These are phyloP conservation scores for Orchesellides sinensis DNA, from an alignment of 2,888 invertebrate genomes.

Conservation along the genomic window DNA sequence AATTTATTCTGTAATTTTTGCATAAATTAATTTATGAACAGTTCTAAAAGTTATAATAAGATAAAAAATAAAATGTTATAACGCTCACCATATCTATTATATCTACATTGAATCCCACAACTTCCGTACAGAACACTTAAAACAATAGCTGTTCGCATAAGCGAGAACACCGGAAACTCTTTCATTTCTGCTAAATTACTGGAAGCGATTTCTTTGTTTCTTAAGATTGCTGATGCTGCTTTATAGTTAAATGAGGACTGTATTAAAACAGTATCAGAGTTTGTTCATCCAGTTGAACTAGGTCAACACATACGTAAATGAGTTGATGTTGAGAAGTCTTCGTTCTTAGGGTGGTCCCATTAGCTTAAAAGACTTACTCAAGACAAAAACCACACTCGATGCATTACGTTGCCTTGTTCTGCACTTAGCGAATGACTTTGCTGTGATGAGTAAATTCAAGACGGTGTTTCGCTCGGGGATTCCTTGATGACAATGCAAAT, in stretches of 20 bases:
- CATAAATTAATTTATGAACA: no score
- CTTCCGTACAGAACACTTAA: conserved; percentile 11
- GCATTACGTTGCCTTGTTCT: not conserved
- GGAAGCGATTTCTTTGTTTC: not conserved
- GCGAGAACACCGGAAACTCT: not conserved
- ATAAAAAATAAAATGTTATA: not conserved
- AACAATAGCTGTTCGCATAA: not conserved
- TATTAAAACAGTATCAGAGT: no score
- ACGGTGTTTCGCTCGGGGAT: no score
- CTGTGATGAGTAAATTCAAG: not conserved
- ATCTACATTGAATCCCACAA: not conserved
- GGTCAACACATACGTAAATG: conserved; percentile 23
- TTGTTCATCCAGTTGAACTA: conserved; percentile 11
- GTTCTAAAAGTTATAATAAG: no score
- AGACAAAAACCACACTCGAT: not conserved
- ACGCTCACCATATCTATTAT: not conserved
- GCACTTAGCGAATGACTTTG: no score
- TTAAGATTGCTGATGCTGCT: not conserved
- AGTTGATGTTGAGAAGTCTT: not conserved
- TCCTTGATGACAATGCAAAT: not conserved
- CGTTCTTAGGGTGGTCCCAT: conserved; percentile 4
- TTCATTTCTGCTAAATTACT: not conserved
- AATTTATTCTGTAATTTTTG: no score
- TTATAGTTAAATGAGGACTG: not conserved
- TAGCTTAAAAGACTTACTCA: not conserved